Percentiles rank a stretch among this genome's conserved stretches.
These are phyloP conservation scores for Gnathonemus longibarbis DNA, from an alignment of 2,113 vertebrate genomes.

Conservation along the genomic window DNA sequence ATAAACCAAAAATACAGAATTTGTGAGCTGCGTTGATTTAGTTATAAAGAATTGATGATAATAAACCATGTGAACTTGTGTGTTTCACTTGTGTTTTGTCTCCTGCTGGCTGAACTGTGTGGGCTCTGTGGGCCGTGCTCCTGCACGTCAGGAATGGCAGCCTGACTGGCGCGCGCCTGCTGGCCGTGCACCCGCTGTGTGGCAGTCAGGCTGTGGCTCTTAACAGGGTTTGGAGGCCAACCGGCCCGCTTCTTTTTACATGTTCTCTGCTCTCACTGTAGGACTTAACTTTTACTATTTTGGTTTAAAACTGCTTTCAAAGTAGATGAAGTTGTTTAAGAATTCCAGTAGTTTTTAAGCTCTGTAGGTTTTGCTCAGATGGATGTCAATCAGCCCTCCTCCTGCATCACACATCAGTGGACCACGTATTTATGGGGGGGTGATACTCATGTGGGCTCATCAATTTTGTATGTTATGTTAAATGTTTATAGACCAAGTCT, in stretches of 20 bases:
- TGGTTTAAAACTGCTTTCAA: not conserved
- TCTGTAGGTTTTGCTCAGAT: not conserved
- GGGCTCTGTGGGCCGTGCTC: not conserved
- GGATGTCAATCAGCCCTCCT: not conserved
- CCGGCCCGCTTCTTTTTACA: not conserved
- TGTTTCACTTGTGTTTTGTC: not conserved
- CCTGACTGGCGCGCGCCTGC: not conserved
- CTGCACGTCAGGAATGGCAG: not conserved
- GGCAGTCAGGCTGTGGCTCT: not conserved
- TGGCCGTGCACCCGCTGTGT: not conserved
- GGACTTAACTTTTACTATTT: not conserved
- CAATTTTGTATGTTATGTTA: constrained; percentile 7
- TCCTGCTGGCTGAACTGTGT: constrained; percentile 17
- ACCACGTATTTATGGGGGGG: not conserved
- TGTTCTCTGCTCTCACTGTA: not conserved
- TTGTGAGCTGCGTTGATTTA: not conserved
- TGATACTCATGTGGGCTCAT: not conserved
- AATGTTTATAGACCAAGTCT: constrained; percentile 14
- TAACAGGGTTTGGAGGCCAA: not conserved
- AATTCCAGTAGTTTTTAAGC: not conserved
- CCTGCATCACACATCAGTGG: not conserved
- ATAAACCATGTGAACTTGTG: not conserved
- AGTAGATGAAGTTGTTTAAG: not conserved
- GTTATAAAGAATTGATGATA: not conserved
- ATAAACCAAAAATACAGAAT: not conserved